phyloP scores from a whole-genome alignment of 2,888 invertebrate genomes.

The Eupithecia centaureata region DNA sequence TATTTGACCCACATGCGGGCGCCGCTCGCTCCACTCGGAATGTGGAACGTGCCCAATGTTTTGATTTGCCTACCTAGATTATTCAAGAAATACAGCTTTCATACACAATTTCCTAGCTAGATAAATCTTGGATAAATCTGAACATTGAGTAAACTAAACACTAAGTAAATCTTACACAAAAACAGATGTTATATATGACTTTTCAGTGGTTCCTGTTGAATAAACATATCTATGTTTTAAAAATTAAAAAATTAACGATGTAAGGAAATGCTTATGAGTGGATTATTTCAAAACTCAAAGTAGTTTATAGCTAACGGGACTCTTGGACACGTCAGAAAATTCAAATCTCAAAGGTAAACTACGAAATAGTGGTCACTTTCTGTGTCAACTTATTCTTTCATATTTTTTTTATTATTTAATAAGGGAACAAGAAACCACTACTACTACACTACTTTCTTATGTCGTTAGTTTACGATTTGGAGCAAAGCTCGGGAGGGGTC shows the following conservation, averaged over 20 bases:
- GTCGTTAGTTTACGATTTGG: too few relatives aligned
- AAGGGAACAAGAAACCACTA: too few relatives aligned
- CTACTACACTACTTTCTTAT: too few relatives aligned
- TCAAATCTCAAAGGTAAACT: too few relatives aligned
- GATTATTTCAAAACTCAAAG: too few relatives aligned
- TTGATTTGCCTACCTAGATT: constrained; percentile 21
- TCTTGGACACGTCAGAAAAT: too few relatives aligned
- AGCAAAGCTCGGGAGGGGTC: too few relatives aligned
- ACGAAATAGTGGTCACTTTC: too few relatives aligned
- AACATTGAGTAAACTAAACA: not conserved
- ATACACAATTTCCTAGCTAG: not conserved
- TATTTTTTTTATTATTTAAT: too few relatives aligned
- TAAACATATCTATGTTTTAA: not conserved
- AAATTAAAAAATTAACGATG: not conserved
- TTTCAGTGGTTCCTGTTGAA: not conserved
- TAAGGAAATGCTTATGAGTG: not conserved
- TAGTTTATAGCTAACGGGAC: too few relatives aligned
- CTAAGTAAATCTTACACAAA: not conserved
- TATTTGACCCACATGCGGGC: constrained; percentile 32
- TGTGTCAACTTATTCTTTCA: too few relatives aligned
- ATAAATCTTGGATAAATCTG: not conserved
- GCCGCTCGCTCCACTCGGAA: constrained; percentile 15
- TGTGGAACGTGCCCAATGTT: constrained; percentile 29
- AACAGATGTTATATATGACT: not conserved
- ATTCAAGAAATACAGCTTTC: not conserved